A percentile compares a stretch with the other conserved stretches of the same genome.
These are phyloP conservation scores for Mimachlamys varia DNA, from an alignment of 2,888 invertebrate genomes.

Conservation along the genomic window DNA sequence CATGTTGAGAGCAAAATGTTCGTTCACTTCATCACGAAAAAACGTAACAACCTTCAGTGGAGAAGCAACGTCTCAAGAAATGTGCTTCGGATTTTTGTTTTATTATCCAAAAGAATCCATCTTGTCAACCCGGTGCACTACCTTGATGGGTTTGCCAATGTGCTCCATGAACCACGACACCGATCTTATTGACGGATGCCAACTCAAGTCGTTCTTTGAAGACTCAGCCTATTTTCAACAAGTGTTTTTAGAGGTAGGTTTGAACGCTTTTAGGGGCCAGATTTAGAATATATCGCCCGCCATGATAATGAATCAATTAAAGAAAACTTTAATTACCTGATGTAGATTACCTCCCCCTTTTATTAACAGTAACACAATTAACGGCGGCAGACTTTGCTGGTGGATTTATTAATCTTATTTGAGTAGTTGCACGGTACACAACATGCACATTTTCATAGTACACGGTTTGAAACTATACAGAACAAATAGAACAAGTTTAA, in stretches of 20 bases:
- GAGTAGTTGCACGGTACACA: too few relatives aligned
- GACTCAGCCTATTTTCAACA: background rate
- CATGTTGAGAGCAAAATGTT: background rate
- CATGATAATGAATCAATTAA: too few relatives aligned
- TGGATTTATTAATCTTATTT: too few relatives aligned
- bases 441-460: too few relatives aligned
- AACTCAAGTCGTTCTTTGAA: background rate
- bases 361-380: too few relatives aligned
- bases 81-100: background rate
- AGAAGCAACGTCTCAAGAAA: conserved; percentile 1
- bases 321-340: too few relatives aligned
- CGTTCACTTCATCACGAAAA: background rate
- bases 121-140: background rate
- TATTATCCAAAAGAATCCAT: background rate
- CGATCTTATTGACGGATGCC: background rate
- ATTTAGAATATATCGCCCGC: too few relatives aligned
- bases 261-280: too few relatives aligned
- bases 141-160: background rate
- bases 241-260: background rate
- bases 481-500: too few relatives aligned
- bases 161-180: background rate
- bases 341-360: too few relatives aligned
- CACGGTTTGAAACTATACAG: too few relatives aligned
- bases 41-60: background rate
- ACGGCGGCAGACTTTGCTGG: too few relatives aligned